A percentile compares a stretch with the other conserved stretches of the same genome.
phyloP scores from a whole-genome alignment of 2,797 vertebrate genomes.

The Pipistrellus kuhlii region DNA sequence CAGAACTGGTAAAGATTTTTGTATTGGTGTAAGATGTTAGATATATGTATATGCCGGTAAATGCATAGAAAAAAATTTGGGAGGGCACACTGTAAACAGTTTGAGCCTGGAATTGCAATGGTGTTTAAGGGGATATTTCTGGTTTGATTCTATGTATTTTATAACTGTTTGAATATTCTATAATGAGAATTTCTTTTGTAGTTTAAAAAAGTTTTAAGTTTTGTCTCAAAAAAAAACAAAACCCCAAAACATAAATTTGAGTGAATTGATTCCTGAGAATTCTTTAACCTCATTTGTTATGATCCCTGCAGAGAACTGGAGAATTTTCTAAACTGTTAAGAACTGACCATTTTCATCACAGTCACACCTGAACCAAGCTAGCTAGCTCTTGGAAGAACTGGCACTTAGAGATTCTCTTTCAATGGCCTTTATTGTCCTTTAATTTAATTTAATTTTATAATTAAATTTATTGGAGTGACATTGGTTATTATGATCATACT shows the following conservation, averaged over 20 bases:
- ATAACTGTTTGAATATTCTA: constrained; percentile 42
- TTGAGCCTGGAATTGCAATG: not conserved
- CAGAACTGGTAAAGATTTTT: not conserved
- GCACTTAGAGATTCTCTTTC: constrained; percentile 46
- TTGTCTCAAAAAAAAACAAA: not conserved
- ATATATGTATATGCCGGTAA: not conserved
- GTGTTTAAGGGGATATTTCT: constrained; percentile 3
- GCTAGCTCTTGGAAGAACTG: not conserved
- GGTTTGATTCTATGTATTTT: constrained; percentile 37
- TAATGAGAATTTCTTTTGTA: constrained; percentile 27
- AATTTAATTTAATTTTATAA: not conserved
- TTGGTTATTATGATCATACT: too few relatives aligned
- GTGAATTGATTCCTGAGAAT: constrained; percentile 7
- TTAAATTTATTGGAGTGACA: too few relatives aligned
- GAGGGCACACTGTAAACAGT: not conserved
- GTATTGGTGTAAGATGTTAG: not conserved
- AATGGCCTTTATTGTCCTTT: constrained; percentile 40
- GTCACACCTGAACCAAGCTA: not conserved
- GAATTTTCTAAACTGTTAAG: constrained; percentile 57
- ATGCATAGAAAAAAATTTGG: not conserved
- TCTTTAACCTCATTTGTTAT: constrained; percentile 43
- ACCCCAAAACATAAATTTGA: not conserved
- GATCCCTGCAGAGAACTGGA: not conserved
- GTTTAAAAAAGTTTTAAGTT: not conserved
- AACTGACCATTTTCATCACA: constrained; percentile 10